These are phyloP conservation scores for Hypomecis punctinalis DNA, from an alignment of 2,888 invertebrate species.

Conservation along the genomic window DNA sequence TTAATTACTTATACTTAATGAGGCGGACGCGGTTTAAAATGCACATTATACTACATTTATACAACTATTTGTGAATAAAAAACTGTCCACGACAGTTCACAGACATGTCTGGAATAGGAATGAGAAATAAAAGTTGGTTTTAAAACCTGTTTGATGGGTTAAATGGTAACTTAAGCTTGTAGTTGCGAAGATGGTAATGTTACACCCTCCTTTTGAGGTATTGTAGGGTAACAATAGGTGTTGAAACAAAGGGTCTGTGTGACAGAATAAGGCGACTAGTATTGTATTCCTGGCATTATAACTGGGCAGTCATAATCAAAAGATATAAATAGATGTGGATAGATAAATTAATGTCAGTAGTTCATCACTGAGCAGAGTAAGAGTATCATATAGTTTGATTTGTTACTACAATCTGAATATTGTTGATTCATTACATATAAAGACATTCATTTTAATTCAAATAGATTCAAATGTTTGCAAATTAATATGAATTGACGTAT, in stretches of 20 bases:
- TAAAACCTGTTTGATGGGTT: slow-evolving; percentile 62
- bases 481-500: no score
- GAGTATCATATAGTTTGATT: slow-evolving; percentile 29
- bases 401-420: neutral
- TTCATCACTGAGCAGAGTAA: slow-evolving; percentile 14
- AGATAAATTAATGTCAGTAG: slow-evolving; percentile 42
- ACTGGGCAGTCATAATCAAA: slow-evolving; percentile 28
- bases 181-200: slow-evolving; percentile 46
- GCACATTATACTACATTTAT: slow-evolving; percentile 49
- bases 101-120: slow-evolving; percentile 56
- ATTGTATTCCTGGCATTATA: slow-evolving; percentile 34
- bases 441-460: no score
- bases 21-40: slow-evolving; percentile 40
- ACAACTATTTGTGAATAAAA: slow-evolving; percentile 35
- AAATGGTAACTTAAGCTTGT: slow-evolving; percentile 30
- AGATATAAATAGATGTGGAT: slow-evolving; percentile 53
- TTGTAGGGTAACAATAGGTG: slow-evolving; percentile 58
- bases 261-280: slow-evolving; percentile 50
- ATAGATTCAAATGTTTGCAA: no score
- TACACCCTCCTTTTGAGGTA: slow-evolving; percentile 58
- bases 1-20: slow-evolving; percentile 45
- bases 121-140: slow-evolving; percentile 57
- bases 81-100: slow-evolving; percentile 42
- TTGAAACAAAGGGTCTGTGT: slow-evolving; percentile 48
- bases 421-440: no score